Evolutionary conservation across 2,888 invertebrate species (phyloP), one percentile per base, ranked within the genome.

Genomic region (Drosophila subquinaria): DNA sequence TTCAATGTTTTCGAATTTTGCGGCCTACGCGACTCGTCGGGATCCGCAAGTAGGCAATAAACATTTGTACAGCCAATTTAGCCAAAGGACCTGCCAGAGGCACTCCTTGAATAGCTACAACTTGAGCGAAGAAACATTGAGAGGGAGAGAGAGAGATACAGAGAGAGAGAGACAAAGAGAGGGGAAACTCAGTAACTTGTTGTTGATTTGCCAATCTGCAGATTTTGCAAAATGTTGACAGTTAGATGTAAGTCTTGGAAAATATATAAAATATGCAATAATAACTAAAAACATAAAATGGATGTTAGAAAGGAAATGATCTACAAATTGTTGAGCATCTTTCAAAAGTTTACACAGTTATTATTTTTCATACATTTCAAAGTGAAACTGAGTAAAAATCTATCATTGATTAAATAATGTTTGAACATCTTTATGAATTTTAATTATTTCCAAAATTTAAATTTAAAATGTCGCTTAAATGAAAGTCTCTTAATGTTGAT

Each of bases 1-100:
- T 88, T 79, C 78, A 85, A 88, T 88, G 88, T 88, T 86, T 88
- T 86, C 64, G 57, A 76, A 80, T 82, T 76, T 53, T 72, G 67
- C 83, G 78, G 80, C 77, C 74, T 52, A 64, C 61, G 64, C 69
- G 66, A 57, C 51, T 52, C 47, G 45, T 33, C 43, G 56, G 43
- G 53, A 69, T 73, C 53, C 65, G 64, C 69, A 65, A 73, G 56
- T 69, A 59, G 73, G 73, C 79, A 69, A 81, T 83, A 81, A 81
- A 78, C 64, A 81, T 78, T 81, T 73, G 65, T 47, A 50, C 53
- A 65, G 61, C 73, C 74, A 74, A 57, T 57, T 73, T 68, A 17
- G 62, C 55, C 63, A 48, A 52, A 62, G 47, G 47, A 56, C 47
- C 63, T 48, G 47, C 55, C 63, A 63, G 36, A 47, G n/a, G 30